phyloP scores from a whole-genome alignment of 2,888 invertebrate species.

The Caenorhabditis sulstoni region DNA sequence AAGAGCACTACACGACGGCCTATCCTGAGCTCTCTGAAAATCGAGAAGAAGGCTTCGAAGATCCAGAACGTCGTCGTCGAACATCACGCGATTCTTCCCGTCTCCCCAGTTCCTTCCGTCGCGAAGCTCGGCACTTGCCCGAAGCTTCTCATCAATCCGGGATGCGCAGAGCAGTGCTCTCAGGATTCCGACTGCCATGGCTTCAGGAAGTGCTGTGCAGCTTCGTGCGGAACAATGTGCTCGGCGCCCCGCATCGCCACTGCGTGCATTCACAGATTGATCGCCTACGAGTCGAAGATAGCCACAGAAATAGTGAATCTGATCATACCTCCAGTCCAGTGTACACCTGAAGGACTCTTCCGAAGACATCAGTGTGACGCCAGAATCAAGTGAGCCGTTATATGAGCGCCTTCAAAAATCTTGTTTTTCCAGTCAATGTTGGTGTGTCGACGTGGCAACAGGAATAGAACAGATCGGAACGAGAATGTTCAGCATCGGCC shows the following conservation, averaged over 20 bases:
- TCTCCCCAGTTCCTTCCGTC: slow-evolving; percentile 18
- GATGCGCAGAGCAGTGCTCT: slow-evolving; percentile 64
- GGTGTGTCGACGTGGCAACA: slow-evolving; percentile 66
- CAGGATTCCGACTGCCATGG: slow-evolving; percentile 74
- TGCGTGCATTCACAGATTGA: slow-evolving; percentile 72
- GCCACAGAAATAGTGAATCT: slow-evolving; percentile 26
- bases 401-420: neutral
- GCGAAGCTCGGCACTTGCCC: slow-evolving; percentile 63
- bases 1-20: slow-evolving; percentile 28
- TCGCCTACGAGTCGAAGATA: slow-evolving; percentile 64
- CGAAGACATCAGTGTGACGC: slow-evolving; percentile 72
- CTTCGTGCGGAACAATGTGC: slow-evolving; percentile 72
- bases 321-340: slow-evolving; percentile 70
- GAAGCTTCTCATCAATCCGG: slow-evolving; percentile 60
- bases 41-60: slow-evolving; percentile 51
- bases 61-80: slow-evolving; percentile 38
- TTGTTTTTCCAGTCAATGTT: slow-evolving; percentile 60
- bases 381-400: slow-evolving; percentile 43
- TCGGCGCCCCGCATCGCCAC: slow-evolving; percentile 64
- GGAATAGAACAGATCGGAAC: slow-evolving; percentile 75
- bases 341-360: slow-evolving; percentile 71
- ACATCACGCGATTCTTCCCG: slow-evolving; percentile 23
- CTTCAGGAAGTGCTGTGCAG: slow-evolving; percentile 76
- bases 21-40: slow-evolving; percentile 47
- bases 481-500: slow-evolving; percentile 49